phyloP scores from a whole-genome alignment of 2,113 vertebrate genomes.

The Ancistrus triradiatus region DNA sequence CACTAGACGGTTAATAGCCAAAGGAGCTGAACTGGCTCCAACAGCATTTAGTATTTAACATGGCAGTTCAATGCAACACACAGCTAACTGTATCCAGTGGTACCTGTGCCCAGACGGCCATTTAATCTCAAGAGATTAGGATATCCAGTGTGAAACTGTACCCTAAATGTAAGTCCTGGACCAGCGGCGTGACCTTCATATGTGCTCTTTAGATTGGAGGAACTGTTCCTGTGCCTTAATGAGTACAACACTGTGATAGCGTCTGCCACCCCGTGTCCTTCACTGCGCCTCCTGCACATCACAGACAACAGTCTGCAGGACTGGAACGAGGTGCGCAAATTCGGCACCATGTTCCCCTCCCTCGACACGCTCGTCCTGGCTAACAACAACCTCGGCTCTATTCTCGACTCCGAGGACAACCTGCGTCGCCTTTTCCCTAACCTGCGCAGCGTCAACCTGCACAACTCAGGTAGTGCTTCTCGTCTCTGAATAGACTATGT shows the following conservation, averaged over 20 bases:
- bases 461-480: slow-evolving; percentile 84
- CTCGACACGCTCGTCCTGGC: slow-evolving; percentile 91
- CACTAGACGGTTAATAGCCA: too few relatives aligned
- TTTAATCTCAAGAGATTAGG: too few relatives aligned
- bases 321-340: slow-evolving; percentile 91
- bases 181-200: too few relatives aligned
- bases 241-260: slow-evolving; percentile 87
- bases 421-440: slow-evolving; percentile 84
- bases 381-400: slow-evolving; percentile 86
- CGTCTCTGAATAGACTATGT: not conserved
- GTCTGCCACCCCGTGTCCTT: slow-evolving; percentile 80
- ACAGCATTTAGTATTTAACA: too few relatives aligned
- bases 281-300: slow-evolving; percentile 92
- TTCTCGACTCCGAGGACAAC: slow-evolving; percentile 81
- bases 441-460: slow-evolving; percentile 89
- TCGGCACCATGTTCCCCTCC: slow-evolving; percentile 90
- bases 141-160: too few relatives aligned
- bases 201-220: slow-evolving; percentile 88
- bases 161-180: too few relatives aligned
- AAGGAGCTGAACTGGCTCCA: too few relatives aligned
- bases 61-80: too few relatives aligned
- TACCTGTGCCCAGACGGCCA: too few relatives aligned
- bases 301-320: slow-evolving; percentile 95
- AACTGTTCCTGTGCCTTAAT: slow-evolving; percentile 98
- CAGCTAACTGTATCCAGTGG: too few relatives aligned